Conservation (phyloP, 1,140 invertebrate species). For the Zaprionus camerounensis region DNA sequence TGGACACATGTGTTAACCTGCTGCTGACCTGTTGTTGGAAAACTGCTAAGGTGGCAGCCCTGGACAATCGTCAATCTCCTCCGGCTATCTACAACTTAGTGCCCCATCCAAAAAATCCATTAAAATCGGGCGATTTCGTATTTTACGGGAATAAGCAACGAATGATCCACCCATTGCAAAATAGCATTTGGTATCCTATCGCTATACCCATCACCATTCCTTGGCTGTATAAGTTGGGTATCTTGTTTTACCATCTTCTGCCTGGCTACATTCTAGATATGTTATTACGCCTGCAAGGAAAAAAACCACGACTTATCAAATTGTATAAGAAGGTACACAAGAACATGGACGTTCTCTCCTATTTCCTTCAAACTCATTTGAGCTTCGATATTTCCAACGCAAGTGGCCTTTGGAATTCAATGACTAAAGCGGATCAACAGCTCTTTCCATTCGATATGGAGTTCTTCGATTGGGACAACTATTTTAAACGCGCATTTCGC, state of each 20-base stretch:
- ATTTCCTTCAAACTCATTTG: slow-evolving; percentile 88
- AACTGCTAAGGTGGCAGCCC: slow-evolving; percentile 86
- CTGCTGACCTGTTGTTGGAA: slow-evolving; percentile 90
- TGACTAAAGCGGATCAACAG: slow-evolving; percentile 87
- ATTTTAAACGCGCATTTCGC: slow-evolving; percentile 86
- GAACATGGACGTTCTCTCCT: slow-evolving; percentile 87
- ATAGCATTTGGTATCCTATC: slow-evolving; percentile 85
- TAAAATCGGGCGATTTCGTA: slow-evolving; percentile 85
- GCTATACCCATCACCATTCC: slow-evolving; percentile 76
- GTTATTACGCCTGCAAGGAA: slow-evolving; percentile 82
- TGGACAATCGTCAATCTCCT: slow-evolving; percentile 29
- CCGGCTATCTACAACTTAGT: slow-evolving; percentile 89
- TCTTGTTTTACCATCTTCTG: slow-evolving; percentile 86
- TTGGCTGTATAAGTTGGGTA: slow-evolving; percentile 82
- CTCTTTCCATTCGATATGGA: slow-evolving; percentile 89
- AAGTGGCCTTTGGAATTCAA: slow-evolving; percentile 85
- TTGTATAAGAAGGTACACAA: slow-evolving; percentile 89
- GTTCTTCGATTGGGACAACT: slow-evolving; percentile 87
- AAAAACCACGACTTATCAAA: slow-evolving; percentile 85
- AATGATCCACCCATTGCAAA: slow-evolving; percentile 63
- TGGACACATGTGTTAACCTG: slow-evolving; percentile 91
- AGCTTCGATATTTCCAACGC: slow-evolving; percentile 88
- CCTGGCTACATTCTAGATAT: slow-evolving; percentile 86
- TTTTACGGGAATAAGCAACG: slow-evolving; percentile 54
- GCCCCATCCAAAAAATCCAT: slow-evolving; percentile 87